Conservation (phyloP, 2,797 vertebrate species). For the Hoplostethus atlanticus region DNA sequence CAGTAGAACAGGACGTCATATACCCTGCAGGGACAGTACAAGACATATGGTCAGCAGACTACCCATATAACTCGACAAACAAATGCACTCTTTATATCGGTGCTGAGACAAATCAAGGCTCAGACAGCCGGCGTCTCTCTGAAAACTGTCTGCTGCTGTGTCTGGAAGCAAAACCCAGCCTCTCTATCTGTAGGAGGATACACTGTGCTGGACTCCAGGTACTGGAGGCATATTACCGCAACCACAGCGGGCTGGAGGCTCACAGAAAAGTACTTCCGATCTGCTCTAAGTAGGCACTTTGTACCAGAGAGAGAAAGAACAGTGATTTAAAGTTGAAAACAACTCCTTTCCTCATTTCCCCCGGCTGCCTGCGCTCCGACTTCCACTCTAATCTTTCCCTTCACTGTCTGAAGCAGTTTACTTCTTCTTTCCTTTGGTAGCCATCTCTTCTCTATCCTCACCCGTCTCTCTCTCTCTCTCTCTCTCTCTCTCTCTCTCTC, state of each 20-base stretch:
- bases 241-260: background rate
- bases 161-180: background rate
- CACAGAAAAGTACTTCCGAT: conserved; percentile 16
- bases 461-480: background rate
- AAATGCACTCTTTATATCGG: too few species aligned
- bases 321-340: conserved; percentile 11
- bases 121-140: background rate
- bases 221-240: background rate
- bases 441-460: conserved; percentile 4
- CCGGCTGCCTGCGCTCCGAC: background rate
- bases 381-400: conserved; percentile 11
- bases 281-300: background rate
- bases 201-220: background rate
- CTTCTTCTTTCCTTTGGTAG: conserved; percentile 20
- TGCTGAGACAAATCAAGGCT: background rate
- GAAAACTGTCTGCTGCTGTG: background rate
- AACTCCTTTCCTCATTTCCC: background rate
- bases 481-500: conserved; percentile 17
- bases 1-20: background rate
- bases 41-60: background rate
- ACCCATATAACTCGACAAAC: too few species aligned
- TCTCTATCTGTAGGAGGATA: background rate
- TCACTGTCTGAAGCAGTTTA: conserved; percentile 39
- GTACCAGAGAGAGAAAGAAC: background rate
- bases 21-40: background rate